Conservation (phyloP, 2,888 invertebrate species). For the Escarpia spicata region DNA sequence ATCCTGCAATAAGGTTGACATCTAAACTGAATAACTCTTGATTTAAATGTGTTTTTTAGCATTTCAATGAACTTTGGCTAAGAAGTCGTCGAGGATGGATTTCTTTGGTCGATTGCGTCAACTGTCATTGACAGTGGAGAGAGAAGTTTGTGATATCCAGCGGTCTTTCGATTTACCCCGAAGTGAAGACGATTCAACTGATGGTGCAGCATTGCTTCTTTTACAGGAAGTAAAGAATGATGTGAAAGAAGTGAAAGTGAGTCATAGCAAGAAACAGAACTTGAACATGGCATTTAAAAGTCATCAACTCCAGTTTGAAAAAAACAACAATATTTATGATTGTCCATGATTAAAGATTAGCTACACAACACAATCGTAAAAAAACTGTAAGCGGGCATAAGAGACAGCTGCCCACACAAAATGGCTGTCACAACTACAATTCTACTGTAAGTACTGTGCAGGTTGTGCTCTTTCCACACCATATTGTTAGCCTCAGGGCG, state of each 20-base stretch:
- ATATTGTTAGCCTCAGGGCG: too few relatives aligned
- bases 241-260: background rate
- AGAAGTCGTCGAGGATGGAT: background rate
- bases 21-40: background rate
- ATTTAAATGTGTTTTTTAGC: background rate
- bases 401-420: too few relatives aligned
- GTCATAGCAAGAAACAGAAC: background rate
- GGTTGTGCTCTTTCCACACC: too few relatives aligned
- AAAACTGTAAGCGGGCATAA: too few relatives aligned
- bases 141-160: background rate
- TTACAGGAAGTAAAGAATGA: background rate
- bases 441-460: too few relatives aligned
- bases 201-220: background rate
- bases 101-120: conserved; percentile 2
- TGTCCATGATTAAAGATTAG: too few relatives aligned
- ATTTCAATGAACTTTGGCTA: background rate
- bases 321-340: background rate
- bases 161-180: background rate
- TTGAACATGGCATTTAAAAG: background rate
- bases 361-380: too few relatives aligned
- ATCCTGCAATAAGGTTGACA: background rate
- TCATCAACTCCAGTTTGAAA: background rate
- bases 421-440: too few relatives aligned
- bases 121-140: background rate
- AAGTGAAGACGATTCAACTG: background rate